These are phyloP conservation scores for Anhinga anhinga DNA, from an alignment of 2,113 vertebrate species.

Conservation along the genomic window DNA sequence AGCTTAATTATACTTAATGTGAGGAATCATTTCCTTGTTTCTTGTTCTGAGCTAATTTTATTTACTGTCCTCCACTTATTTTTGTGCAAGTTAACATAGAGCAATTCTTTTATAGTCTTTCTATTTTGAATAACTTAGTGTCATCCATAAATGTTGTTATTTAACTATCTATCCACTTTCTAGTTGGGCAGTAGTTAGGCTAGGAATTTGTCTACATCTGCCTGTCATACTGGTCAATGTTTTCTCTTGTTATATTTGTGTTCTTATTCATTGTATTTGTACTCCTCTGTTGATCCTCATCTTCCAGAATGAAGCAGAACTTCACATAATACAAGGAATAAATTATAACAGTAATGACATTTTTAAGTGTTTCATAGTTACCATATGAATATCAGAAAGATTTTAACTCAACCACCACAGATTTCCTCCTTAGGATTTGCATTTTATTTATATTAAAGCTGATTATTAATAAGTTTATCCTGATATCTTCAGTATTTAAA, in stretches of 20 bases:
- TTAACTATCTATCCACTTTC: neutral
- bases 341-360: neutral
- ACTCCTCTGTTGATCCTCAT: neutral
- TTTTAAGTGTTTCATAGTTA: neutral
- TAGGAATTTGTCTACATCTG: neutral
- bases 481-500: neutral
- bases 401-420: neutral
- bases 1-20: neutral
- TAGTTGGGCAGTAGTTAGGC: neutral
- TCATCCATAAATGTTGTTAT: neutral
- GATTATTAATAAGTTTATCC: neutral
- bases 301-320: neutral
- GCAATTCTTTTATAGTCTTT: neutral
- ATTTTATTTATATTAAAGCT: neutral
- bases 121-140: neutral
- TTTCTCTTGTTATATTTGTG: neutral
- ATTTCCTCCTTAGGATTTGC: neutral
- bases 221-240: neutral
- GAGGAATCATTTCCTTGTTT: neutral
- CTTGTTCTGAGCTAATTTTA: neutral
- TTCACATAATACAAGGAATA: neutral
- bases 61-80: neutral
- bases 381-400: neutral
- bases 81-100: neutral
- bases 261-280: neutral